Evolutionary conservation across 1,140 invertebrate genomes (phyloP), one percentile per base, ranked within the genome.

Genomic region (Colletes gigas): DNA sequence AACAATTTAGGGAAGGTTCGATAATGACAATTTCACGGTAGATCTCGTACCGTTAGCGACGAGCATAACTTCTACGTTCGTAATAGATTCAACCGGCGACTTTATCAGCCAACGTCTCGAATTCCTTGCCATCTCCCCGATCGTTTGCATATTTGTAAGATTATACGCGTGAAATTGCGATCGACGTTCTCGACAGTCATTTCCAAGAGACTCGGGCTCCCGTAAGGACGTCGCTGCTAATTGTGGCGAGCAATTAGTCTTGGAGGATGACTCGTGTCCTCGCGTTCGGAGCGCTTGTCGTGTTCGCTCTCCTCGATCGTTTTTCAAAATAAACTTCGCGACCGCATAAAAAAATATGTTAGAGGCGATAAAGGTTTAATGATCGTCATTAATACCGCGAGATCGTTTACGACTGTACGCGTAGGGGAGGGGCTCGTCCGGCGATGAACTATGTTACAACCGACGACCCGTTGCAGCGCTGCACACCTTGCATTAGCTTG

Each of bases 351-450:
- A 74, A 50, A 75, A 74, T 83, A 68, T 71, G 57, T 70, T 66
- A 52, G 73, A 85, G 86, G 78, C 80, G 87, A 87, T 86, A 84
- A 90, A 88, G 87, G 89, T 90, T 90, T 84, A 90, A 87, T 86
- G 86, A 89, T 88, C 81, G 87, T 88, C 88, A 92, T 91, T 92
- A 92, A 90, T 89, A 88, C 85, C 65, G 75, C 88, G 82, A 84
- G 89, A 84, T 91, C 84, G 88, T 83, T 88, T 81, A 86, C 87
- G 88, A 88, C 72, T 81, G 79, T 85, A 81, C 84, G 81, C 75
- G 70, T 72, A 12, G 15, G 9, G 14, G 30, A 30, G 30, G 2
- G 14, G 7, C 30, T 5, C 83, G 81, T 81, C 76, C 88, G 84
- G 86, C 85, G 83, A 90, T 90, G 88, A 90, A 89, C 87, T 88